These are phyloP conservation scores for Protodeltote pygarga DNA, from an alignment of 2,888 invertebrate species.

Conservation along the genomic window DNA sequence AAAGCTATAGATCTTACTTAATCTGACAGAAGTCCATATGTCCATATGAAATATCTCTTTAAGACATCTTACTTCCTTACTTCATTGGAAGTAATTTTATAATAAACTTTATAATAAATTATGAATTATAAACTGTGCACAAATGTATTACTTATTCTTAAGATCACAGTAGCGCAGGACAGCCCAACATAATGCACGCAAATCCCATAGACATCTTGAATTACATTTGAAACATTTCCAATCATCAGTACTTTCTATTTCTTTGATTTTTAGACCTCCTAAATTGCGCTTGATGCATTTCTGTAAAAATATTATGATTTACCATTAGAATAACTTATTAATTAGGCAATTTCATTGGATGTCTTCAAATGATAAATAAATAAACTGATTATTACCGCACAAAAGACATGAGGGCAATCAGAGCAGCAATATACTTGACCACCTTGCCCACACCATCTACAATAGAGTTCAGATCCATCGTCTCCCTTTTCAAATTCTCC, in stretches of 20 bases:
- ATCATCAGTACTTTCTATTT: conserved; percentile 92
- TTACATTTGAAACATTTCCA: conserved; percentile 94
- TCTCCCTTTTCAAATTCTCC: conserved; percentile 94
- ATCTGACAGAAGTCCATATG: too few species aligned
- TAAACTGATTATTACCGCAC: conserved; percentile 82
- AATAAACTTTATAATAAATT: too few species aligned
- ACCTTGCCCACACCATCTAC: conserved; percentile 94
- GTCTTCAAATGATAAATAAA: background rate
- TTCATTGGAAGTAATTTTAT: too few species aligned
- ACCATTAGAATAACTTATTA: conserved; percentile 1
- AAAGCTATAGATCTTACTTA: too few species aligned
- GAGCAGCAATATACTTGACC: conserved; percentile 93
- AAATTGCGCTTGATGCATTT: conserved; percentile 92
- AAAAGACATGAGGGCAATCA: conserved; percentile 91
- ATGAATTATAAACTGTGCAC: background rate
- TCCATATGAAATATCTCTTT: too few species aligned
- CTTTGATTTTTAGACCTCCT: conserved; percentile 88
- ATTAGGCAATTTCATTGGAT: background rate
- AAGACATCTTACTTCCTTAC: too few species aligned
- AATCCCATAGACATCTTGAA: conserved; percentile 88
- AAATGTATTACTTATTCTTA: conserved; percentile 81
- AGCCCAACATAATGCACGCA: conserved; percentile 91
- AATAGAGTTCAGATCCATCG: conserved; percentile 93
- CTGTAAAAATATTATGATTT: conserved; percentile 82
- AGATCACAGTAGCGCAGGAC: conserved; percentile 89